Base-by-base conservation (phyloP, 2,113 vertebrate genomes). In the Casuarius casuarius region DNA sequence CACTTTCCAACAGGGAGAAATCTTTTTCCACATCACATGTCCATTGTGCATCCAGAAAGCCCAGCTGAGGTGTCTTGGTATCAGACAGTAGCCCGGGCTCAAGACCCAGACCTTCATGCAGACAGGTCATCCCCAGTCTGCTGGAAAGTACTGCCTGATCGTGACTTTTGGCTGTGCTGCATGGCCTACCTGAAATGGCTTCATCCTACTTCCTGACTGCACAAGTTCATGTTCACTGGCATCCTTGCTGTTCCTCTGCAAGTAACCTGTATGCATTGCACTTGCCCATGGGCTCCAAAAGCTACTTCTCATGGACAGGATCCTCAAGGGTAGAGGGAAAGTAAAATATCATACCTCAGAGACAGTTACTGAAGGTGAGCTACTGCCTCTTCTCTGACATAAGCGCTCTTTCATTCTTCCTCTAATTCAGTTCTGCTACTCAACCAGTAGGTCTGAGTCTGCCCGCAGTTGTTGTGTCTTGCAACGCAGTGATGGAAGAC, bases 121-220 rank as follows among this genome's bases (percentile, higher is more conserved):
- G 35, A 20, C 48, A 48, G 28, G 17, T 59, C 77, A 65, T 19
- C 42, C 70, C 35, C 72, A 31, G 44, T 4, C 9, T 71, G 18
- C 42, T 0, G 0, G n/a, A 46, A 56, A 73, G 28, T 10, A 29
- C 17, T 63, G 33, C 29, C 65, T 1, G 1, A 9, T 17, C 35
- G 31, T 28, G 54, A 25, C 38, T 21, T 54, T 51, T 59, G 44
- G 15, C 61, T 26, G 2, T 23, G 46, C 8, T 22, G 12, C 18
- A 29, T 61, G 75, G 38, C 22, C 59, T 70, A 25, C 29, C 29
- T 35, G 66, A 48, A 52, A 46, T 8, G 17, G 7, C 28, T 67
- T 68, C 44, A 62, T 3, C 7, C 35, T 25, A 1, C 23, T 35
- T 29, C 40, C 46, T 51, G 68, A 18, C 19, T n/a, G 6, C 21